phyloP scores from a whole-genome alignment of 2,888 invertebrate genomes.

The Netelia inedita region DNA sequence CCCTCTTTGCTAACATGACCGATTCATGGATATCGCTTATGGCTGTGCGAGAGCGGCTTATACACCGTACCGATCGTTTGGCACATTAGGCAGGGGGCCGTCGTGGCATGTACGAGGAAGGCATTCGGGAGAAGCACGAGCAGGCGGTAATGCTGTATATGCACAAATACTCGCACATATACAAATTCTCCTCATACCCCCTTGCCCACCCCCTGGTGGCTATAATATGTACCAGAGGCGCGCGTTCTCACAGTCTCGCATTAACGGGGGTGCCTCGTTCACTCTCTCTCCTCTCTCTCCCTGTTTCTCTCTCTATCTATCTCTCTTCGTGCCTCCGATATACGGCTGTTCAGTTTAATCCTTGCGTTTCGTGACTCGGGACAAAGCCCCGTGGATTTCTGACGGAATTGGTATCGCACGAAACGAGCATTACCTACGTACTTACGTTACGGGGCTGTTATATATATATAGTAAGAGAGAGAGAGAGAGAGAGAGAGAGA shows the following conservation, averaged over 20 bases:
- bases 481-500: no score
- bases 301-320: not conserved
- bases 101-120: constrained; percentile 61
- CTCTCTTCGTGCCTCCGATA: not conserved
- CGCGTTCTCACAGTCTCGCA: constrained; percentile 68
- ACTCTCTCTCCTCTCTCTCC: not conserved
- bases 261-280: constrained; percentile 58
- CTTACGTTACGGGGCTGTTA: constrained; percentile 60
- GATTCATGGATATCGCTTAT: constrained; percentile 54
- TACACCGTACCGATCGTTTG: constrained; percentile 49
- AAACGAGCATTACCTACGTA: constrained; percentile 82
- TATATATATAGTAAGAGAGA: no score
- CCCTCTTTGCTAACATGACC: constrained; percentile 6
- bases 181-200: not conserved
- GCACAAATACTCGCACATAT: constrained; percentile 53
- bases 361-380: constrained; percentile 84
- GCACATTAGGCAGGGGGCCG: constrained; percentile 46
- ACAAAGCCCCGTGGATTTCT: constrained; percentile 85
- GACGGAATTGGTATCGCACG: constrained; percentile 84
- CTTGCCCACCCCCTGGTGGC: not conserved
- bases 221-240: constrained; percentile 44
- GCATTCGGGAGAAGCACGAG: constrained; percentile 54
- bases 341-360: constrained; percentile 81
- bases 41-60: constrained; percentile 46
- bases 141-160: constrained; percentile 51